A percentile compares a stretch with the other conserved stretches of the same genome.
These are phyloP conservation scores for Philotrypesis tridentata DNA, from an alignment of 1,140 invertebrate species.

Conservation along the genomic window DNA sequence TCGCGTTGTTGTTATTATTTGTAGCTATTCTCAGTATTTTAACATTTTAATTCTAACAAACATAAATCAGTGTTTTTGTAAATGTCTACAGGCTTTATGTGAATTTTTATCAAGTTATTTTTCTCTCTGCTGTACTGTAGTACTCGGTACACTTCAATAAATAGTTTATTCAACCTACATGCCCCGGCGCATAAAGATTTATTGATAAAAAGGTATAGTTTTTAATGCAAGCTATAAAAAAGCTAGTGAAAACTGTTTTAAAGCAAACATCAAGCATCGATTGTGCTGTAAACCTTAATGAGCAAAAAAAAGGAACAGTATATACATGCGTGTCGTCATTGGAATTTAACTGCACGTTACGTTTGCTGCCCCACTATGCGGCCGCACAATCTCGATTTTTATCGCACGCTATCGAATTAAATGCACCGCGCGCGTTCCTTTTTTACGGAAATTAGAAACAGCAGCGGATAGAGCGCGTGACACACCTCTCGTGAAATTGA, in stretches of 20 bases:
- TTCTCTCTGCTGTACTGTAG: no score
- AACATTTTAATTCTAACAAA: no score
- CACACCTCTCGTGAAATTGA: conserved; percentile 3
- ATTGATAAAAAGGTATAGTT: no score
- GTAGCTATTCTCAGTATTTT: no score
- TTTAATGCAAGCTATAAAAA: no score
- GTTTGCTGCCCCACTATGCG: background rate
- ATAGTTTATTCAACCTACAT: no score
- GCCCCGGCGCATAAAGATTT: no score
- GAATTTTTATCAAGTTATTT: no score
- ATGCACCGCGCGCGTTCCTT: background rate
- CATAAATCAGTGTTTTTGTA: no score
- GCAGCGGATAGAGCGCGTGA: background rate
- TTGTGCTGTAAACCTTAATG: background rate
- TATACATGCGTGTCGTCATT: conserved; percentile 20
- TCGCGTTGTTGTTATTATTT: no score
- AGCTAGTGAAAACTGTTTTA: background rate
- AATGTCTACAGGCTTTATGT: no score
- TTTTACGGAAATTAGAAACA: conserved; percentile 27
- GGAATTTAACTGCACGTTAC: conserved; percentile 11
- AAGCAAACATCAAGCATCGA: background rate
- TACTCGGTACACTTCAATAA: no score
- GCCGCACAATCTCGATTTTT: background rate
- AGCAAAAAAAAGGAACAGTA: conserved; percentile 5
- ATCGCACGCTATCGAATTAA: conserved; percentile 14